Conservation (phyloP, 2,113 vertebrate genomes). For the Protomyctophum bolini region DNA sequence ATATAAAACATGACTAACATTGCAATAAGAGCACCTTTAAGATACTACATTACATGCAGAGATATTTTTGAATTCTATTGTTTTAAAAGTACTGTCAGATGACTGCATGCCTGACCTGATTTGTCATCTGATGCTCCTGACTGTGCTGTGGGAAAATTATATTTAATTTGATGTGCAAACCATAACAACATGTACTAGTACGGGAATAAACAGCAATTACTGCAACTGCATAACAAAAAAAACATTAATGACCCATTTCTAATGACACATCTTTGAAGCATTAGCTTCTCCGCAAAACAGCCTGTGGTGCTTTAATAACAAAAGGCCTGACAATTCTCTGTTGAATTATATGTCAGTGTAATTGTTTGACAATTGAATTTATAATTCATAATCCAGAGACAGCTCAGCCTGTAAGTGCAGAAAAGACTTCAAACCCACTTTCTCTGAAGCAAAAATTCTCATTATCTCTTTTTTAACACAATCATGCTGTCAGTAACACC, state of each 20-base stretch:
- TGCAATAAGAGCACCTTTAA: no score
- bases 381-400: constrained; percentile 18
- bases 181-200: background rate
- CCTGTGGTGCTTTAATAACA: constrained; percentile 3
- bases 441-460: constrained; percentile 21
- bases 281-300: constrained; percentile 18
- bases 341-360: background rate
- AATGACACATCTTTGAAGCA: constrained; percentile 19
- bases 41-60: no score
- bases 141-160: background rate
- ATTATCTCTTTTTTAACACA: background rate
- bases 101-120: no score
- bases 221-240: constrained; percentile 5
- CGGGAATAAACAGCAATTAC: constrained; percentile 13
- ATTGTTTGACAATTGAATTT: constrained; percentile 16
- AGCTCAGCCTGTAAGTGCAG: constrained; percentile 1
- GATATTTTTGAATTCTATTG: no score
- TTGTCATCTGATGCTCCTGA: no score
- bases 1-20: no score
- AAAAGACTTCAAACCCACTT: constrained; percentile 28
- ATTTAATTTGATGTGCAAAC: constrained; percentile 7
- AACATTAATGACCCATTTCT: constrained; percentile 12
- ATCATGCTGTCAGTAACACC: background rate
- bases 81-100: no score
- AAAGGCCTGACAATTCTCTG: constrained; percentile 3